Conservation (phyloP, 2,797 vertebrate species). For the Urosaurus nigricauda region DNA sequence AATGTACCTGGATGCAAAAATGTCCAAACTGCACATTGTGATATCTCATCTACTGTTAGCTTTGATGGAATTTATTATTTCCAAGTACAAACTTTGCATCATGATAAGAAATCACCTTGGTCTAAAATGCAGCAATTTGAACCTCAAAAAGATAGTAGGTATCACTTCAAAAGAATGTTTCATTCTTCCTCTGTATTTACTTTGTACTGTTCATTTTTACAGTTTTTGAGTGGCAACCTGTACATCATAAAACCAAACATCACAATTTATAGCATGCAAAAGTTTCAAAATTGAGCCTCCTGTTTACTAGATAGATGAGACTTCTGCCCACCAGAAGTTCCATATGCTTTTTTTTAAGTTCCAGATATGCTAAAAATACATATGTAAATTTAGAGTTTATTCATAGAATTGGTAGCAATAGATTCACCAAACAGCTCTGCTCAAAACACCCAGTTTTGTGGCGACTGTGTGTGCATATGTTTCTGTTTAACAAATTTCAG, state of each 20-base stretch:
- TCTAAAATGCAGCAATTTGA: constrained; percentile 69
- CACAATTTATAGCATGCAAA: neutral
- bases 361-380: neutral
- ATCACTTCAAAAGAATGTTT: neutral
- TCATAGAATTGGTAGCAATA: neutral
- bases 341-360: neutral
- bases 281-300: neutral
- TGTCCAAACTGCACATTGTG: constrained; percentile 56
- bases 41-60: constrained; percentile 48
- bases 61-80: constrained; percentile 24
- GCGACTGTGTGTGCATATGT: neutral
- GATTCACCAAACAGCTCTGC: too few relatives aligned
- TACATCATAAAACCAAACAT: neutral
- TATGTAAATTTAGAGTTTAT: neutral
- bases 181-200: neutral
- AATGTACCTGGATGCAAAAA: constrained; percentile 61
- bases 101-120: constrained; percentile 60
- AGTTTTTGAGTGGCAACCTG: neutral
- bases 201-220: neutral
- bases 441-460: neutral
- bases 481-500: neutral
- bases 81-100: constrained; percentile 64
- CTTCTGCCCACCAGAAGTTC: neutral
- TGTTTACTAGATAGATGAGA: neutral
- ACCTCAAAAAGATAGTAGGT: constrained; percentile 66